phyloP scores from a whole-genome alignment of 2,113 vertebrate species.

The Tringa solitaria region DNA sequence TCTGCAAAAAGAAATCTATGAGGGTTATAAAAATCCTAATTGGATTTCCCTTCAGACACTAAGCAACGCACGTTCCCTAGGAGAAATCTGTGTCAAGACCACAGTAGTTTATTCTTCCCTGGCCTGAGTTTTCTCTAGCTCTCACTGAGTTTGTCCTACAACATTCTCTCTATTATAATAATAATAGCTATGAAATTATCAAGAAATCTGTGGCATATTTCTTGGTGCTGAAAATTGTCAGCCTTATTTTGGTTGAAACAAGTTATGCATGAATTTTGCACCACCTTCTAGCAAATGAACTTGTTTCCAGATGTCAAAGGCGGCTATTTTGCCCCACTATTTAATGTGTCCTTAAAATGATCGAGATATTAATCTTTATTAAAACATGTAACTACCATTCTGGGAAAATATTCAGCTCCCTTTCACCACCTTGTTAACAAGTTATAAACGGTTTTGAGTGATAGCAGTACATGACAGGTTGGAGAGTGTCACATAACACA shows the following conservation, averaged over 20 bases:
- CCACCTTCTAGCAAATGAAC: slow-evolving; percentile 35
- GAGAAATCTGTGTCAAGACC: background rate
- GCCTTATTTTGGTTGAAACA: background rate
- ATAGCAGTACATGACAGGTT: slow-evolving; percentile 10
- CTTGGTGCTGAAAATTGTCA: background rate
- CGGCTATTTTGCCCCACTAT: background rate
- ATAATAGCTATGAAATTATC: background rate
- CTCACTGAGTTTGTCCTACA: background rate
- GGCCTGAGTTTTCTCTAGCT: background rate
- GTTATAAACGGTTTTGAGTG: slow-evolving; percentile 3
- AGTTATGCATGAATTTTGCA: slow-evolving; percentile 9
- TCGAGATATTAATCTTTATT: background rate
- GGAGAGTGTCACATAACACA: background rate
- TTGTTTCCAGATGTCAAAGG: background rate
- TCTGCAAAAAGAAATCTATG: background rate
- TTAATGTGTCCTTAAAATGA: background rate
- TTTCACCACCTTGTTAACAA: slow-evolving; percentile 37
- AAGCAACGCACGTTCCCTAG: fast-evolving
- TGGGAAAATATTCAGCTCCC: background rate
- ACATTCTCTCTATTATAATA: background rate
- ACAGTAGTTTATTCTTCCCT: background rate
- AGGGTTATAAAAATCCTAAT: background rate
- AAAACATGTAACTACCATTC: background rate
- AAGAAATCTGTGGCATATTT: background rate
- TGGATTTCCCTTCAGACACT: background rate